These are phyloP conservation scores for Phalacrocorax brasilianus DNA, from an alignment of 2,113 vertebrate genomes.

Conservation along the genomic window DNA sequence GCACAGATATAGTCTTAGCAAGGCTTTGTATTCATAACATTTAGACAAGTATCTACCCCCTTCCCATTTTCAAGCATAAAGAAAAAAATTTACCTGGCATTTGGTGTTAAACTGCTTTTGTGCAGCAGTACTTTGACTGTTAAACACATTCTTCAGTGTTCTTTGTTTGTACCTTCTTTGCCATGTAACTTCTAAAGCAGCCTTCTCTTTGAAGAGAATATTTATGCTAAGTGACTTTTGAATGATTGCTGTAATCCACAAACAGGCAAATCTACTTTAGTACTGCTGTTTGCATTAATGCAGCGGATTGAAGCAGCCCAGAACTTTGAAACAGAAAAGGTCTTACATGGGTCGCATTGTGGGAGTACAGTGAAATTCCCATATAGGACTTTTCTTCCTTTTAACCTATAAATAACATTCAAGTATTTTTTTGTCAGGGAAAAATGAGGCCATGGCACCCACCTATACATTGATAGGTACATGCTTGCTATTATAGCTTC, in stretches of 20 bases:
- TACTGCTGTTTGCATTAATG: not conserved
- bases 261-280: not conserved
- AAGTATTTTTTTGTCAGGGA: not conserved
- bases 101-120: not conserved
- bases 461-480: not conserved
- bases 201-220: not conserved
- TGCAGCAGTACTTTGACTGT: not conserved
- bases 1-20: not conserved
- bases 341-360: not conserved
- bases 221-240: not conserved
- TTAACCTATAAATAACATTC: not conserved
- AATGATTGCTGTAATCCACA: not conserved
- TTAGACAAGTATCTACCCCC: not conserved
- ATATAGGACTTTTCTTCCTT: not conserved
- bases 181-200: not conserved
- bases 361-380: not conserved
- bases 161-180: not conserved
- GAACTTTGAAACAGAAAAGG: not conserved
- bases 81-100: not conserved
- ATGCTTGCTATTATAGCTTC: fast-evolving
- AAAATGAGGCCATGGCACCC: not conserved
- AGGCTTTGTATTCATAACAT: not conserved
- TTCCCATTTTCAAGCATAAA: not conserved
- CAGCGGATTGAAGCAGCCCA: not conserved
- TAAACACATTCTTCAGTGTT: not conserved